Evolutionary conservation across 2,888 invertebrate genomes (phyloP).

Genomic region (Brenthis daphne): DNA sequence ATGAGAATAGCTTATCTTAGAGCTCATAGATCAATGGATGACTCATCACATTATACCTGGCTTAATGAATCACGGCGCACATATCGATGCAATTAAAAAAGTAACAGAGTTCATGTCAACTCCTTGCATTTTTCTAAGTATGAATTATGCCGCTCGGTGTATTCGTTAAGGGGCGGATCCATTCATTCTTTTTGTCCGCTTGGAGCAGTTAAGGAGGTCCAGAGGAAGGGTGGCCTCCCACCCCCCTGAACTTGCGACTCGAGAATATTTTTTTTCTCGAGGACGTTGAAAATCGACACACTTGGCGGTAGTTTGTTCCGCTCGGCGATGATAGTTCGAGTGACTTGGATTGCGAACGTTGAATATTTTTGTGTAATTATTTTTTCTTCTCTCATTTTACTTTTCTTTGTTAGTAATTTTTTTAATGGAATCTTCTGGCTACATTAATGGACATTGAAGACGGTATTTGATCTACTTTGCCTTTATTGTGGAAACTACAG

Average conservation of each 20-base stretch:
- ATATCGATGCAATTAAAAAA: slow-evolving; percentile 36
- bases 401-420: slow-evolving; percentile 42
- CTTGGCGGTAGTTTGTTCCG: slow-evolving; percentile 78
- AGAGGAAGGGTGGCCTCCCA: slow-evolving; percentile 55
- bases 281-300: slow-evolving; percentile 79
- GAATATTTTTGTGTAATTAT: slow-evolving; percentile 56
- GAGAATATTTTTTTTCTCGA: slow-evolving; percentile 81
- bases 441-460: slow-evolving; percentile 18
- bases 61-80: slow-evolving; percentile 15
- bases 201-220: slow-evolving; percentile 79
- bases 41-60: background rate
- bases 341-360: slow-evolving; percentile 63
- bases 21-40: background rate
- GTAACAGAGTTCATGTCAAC: slow-evolving; percentile 53
- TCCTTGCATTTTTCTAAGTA: slow-evolving; percentile 81
- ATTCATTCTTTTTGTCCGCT: slow-evolving; percentile 82
- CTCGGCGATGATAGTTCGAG: slow-evolving; percentile 76
- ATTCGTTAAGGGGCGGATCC: slow-evolving; percentile 82
- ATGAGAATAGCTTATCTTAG: background rate
- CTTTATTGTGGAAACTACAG: slow-evolving; percentile 22
- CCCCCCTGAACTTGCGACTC: slow-evolving; percentile 74
- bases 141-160: slow-evolving; percentile 82
- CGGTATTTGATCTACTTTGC: slow-evolving; percentile 24
- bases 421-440: slow-evolving; percentile 32
- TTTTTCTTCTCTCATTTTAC: slow-evolving; percentile 46